Evolutionary conservation across 2,888 invertebrate genomes (phyloP).

Genomic region (Urechis unicinctus): DNA sequence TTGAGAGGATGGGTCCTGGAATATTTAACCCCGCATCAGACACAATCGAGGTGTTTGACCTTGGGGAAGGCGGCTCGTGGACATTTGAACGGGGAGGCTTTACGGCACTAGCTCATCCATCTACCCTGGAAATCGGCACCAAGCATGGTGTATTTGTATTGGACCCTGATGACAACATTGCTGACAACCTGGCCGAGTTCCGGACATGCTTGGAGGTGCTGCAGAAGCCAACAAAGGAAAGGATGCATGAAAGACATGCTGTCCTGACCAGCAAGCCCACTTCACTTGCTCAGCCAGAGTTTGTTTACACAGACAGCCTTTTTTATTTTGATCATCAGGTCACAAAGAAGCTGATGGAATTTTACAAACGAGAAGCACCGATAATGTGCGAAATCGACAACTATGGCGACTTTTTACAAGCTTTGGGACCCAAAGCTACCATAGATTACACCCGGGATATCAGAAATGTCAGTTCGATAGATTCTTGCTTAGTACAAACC

Average conservation of each 20-base stretch:
- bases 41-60: conserved; percentile 48
- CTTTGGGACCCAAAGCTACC: conserved; percentile 43
- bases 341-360: conserved; percentile 37
- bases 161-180: conserved; percentile 9
- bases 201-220: conserved; percentile 22
- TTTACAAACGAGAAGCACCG: conserved; percentile 34
- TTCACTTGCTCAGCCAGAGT: conserved; percentile 3
- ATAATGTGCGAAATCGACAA: conserved; percentile 52
- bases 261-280: conserved; percentile 21
- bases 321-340: conserved; percentile 51
- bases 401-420: conserved; percentile 53
- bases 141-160: conserved; percentile 54
- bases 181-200: conserved; percentile 22
- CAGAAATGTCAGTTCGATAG: conserved; percentile 33
- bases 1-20: conserved; percentile 47
- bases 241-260: conserved; percentile 47
- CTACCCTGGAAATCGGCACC: conserved; percentile 45
- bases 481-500: conserved; percentile 29
- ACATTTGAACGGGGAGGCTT: conserved; percentile 41
- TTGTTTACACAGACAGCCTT: conserved; percentile 52
- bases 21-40: conserved; percentile 52
- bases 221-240: conserved; percentile 50
- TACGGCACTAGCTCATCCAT: conserved; percentile 52
- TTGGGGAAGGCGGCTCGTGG: conserved; percentile 25
- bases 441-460: conserved; percentile 35